Conservation (phyloP, 2,888 invertebrate species). For the Thelaira solivaga region DNA sequence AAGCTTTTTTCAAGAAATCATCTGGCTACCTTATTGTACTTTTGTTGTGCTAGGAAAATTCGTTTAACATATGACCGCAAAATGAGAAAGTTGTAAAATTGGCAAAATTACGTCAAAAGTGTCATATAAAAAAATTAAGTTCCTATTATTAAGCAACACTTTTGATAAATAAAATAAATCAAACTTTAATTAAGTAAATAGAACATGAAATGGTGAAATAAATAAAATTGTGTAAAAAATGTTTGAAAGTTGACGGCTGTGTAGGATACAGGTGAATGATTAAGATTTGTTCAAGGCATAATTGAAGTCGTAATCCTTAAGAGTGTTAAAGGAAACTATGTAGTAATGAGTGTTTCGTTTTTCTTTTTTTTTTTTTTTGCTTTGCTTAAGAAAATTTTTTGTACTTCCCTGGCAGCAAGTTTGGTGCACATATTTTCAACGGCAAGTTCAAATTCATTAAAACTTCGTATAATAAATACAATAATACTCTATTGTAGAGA, state of each 20-base stretch:
- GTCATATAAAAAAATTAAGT: conserved; percentile 30
- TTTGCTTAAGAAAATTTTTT: neutral
- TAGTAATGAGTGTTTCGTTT: neutral
- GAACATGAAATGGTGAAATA: conserved; percentile 5
- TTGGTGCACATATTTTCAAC: neutral
- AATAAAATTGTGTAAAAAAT: neutral
- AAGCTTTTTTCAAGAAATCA: neutral
- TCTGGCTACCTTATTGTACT: neutral
- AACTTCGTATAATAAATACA: neutral
- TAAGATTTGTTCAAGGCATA: conserved; percentile 34
- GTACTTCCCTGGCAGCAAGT: neutral
- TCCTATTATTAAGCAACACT: conserved; percentile 53
- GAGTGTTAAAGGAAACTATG: neutral
- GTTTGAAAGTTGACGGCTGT: neutral
- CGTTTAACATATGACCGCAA: conserved; percentile 50
- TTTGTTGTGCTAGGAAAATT: conserved; percentile 50
- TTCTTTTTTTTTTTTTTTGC: too few species aligned
- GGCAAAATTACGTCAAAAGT: conserved; percentile 60
- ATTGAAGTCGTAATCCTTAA: conserved; percentile 1
- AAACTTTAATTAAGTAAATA: neutral
- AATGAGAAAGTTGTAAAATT: neutral
- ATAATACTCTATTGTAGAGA: neutral
- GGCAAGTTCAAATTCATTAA: conserved; percentile 43
- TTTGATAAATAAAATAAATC: conserved; percentile 37
- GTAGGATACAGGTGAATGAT: neutral